Base-by-base conservation (phyloP, 2,888 invertebrate genomes). In the Fragum fragum region DNA sequence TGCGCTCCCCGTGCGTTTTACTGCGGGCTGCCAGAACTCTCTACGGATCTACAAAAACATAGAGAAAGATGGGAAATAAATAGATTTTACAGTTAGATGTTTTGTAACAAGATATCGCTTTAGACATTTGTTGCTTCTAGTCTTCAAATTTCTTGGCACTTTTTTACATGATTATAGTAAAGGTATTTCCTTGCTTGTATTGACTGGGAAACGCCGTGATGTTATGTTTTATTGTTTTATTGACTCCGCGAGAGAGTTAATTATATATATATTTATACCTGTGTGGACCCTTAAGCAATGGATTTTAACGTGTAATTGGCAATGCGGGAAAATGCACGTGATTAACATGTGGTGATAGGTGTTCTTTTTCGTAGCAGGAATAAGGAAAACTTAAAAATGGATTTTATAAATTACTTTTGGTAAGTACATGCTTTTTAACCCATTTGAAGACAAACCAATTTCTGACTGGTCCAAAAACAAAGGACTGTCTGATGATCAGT, bases 21-120 rank as follows among this genome's bases (percentile, higher is more conserved):
- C 57, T 28, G 57, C 57, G 57, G 28, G 9, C 57, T 26, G 57
- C 57, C 57, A 57, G 57, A 57, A 57, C 23, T 57, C 57, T 57
- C 57, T 23, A 14, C 21, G 57, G 26, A 26, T 26, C 26, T 28
- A 28, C 57, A 57, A 28, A 47, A 47, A 47, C 47, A 47, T 47
- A 47, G n/a, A 47, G 14, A 47, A 36, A 36, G 32, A 36, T 36
- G 7, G 14, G 47, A 16, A 47, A 47, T 47, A 47, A 47, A 47
- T 47, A 47, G 18, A 47, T n/a, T 47, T n/a, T 14, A 47, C 14
- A 3, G 47, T 47, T 47, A 9, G 47, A 5, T 47, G 47, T 47
- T 47, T 47, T 5, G 47, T 14, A 9, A n/a, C 47, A 36, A 6
- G 32, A 36, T 36, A 36, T 6, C 32, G 32, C 32, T 36, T 36